phyloP scores from a whole-genome alignment of 2,797 vertebrate species.

The Pseudomugil gertrudae region DNA sequence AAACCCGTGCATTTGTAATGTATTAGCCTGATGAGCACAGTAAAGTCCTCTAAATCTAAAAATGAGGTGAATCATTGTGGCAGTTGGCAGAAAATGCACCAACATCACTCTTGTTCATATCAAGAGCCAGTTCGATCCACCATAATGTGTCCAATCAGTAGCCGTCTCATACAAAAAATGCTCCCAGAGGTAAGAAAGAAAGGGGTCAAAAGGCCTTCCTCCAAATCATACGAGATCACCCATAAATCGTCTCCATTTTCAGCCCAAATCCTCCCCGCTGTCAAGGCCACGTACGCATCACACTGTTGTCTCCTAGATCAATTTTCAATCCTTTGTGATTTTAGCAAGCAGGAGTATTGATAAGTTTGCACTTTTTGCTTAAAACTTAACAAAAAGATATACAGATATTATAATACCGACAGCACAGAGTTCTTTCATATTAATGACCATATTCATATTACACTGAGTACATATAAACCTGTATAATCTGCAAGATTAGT shows the following conservation, averaged over 20 bases:
- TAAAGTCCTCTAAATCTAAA: not conserved
- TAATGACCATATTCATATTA: too few species aligned
- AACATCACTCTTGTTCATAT: slow-evolving; percentile 6
- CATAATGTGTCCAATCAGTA: slow-evolving; percentile 38
- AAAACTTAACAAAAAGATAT: too few species aligned
- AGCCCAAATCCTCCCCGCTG: too few species aligned
- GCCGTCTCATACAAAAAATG: slow-evolving; percentile 51
- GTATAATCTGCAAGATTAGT: too few species aligned
- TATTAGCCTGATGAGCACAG: not conserved
- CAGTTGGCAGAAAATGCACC: not conserved
- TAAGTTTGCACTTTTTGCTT: too few species aligned
- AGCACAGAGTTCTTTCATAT: too few species aligned
- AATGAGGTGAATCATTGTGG: not conserved
- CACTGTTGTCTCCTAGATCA: too few species aligned
- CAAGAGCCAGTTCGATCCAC: slow-evolving; percentile 27
- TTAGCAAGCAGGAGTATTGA: not conserved
- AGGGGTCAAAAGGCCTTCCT: slow-evolving; percentile 67
- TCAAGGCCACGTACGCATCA: too few species aligned
- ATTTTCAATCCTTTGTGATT: too few species aligned
- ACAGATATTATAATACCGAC: not conserved
- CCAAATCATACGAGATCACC: slow-evolving; percentile 47
- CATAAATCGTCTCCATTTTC: slow-evolving; percentile 54
- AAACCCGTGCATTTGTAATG: not conserved
- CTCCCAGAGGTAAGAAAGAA: slow-evolving; percentile 48
- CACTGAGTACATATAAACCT: too few species aligned